Percentiles rank a stretch among this genome's conserved stretches.
Conservation (phyloP, 2,888 invertebrate genomes). For the Hemithea aestivaria region DNA sequence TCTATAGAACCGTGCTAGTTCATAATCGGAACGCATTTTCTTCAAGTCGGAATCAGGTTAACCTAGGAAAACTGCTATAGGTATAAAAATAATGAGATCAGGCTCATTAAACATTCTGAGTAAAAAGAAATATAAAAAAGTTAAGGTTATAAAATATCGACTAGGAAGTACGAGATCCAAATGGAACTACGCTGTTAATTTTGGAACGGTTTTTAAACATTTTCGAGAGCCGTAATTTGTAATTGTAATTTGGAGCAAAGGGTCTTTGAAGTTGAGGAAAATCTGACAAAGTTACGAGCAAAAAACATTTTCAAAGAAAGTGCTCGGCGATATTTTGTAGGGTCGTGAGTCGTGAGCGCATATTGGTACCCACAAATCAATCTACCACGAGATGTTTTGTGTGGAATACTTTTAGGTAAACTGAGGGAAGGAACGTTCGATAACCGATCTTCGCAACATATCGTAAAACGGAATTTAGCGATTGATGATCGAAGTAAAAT, state of each 20-base stretch:
- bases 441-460: conserved; percentile 7
- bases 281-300: conserved; percentile 29
- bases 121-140: conserved; percentile 2
- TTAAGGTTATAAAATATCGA: conserved; percentile 6
- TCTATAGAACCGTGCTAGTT: no score
- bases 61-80: no score
- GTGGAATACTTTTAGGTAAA: conserved; percentile 13
- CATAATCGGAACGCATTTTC: no score
- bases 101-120: background rate
- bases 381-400: conserved; percentile 13
- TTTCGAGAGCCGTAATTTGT: conserved; percentile 30
- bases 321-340: conserved; percentile 21
- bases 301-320: conserved; percentile 28
- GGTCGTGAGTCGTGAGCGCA: conserved; percentile 16
- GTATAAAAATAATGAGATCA: no score
- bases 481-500: conserved; percentile 6
- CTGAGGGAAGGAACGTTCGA: conserved; percentile 7
- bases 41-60: no score
- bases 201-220: conserved; percentile 29
- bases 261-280: conserved; percentile 31
- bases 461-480: conserved; percentile 12
- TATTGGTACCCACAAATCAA: conserved; percentile 19
- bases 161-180: conserved; percentile 23
- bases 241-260: conserved; percentile 32
- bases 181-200: conserved; percentile 30